phyloP scores from a whole-genome alignment of 1,140 invertebrate genomes.

The Drosophila setifemur region DNA sequence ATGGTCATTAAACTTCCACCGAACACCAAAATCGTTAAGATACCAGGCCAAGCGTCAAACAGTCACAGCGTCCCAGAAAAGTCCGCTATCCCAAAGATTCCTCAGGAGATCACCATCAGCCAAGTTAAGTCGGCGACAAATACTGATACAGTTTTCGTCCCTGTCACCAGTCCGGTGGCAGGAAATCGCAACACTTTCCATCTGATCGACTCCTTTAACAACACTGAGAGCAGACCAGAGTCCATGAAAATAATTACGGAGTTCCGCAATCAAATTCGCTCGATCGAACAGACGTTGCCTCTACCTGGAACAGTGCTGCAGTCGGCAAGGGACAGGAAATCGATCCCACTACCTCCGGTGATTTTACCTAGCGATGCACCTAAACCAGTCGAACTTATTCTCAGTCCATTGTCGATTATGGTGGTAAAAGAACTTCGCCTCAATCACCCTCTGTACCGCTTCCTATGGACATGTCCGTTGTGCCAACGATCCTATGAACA shows the following conservation, averaged over 20 bases:
- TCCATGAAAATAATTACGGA: conserved; percentile 62
- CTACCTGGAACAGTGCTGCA: conserved; percentile 61
- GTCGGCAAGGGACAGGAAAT: not conserved
- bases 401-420: not conserved
- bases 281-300: conserved; percentile 56
- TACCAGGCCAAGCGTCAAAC: not conserved
- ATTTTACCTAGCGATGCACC: not conserved
- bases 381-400: not conserved
- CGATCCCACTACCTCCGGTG: not conserved
- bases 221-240: conserved; percentile 55
- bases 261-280: conserved; percentile 62
- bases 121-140: not conserved
- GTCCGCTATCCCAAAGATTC: not conserved
- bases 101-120: conserved; percentile 17
- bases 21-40: conserved; percentile 58
- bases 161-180: no score
- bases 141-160: no score
- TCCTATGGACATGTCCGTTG: conserved; percentile 47
- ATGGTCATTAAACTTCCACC: conserved; percentile 55
- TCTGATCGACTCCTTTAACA: conserved; percentile 22
- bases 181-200: conserved; percentile 10
- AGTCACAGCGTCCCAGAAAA: not conserved
- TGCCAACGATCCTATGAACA: conserved; percentile 35
- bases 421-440: conserved; percentile 17
- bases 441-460: conserved; percentile 25